Percentiles rank a stretch among this genome's conserved stretches.
These are phyloP conservation scores for Neodiprion pinetum DNA, from an alignment of 1,140 invertebrate species.

Conservation along the genomic window DNA sequence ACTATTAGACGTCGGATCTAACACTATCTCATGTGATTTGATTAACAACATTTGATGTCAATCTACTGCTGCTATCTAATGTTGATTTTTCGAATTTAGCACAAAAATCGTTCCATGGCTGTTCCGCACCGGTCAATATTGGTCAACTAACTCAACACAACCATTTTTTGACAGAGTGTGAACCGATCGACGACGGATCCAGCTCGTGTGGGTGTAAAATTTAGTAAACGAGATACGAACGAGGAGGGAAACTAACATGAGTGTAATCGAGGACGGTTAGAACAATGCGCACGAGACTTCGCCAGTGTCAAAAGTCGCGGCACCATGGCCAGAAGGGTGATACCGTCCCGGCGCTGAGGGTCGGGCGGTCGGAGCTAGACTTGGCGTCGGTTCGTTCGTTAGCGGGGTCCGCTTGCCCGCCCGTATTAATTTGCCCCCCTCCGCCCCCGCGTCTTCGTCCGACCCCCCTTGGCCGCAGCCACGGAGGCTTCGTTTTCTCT, in stretches of 20 bases:
- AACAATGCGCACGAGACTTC: too few species aligned
- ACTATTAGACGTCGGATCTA: too few species aligned
- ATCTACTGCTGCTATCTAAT: too few species aligned
- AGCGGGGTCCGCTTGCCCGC: constrained; percentile 54
- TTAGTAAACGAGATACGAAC: not conserved
- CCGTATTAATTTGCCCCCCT: constrained; percentile 58
- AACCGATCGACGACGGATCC: not conserved
- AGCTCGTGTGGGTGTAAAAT: not conserved
- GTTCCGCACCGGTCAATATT: too few species aligned
- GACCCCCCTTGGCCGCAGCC: constrained; percentile 17
- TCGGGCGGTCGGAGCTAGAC: constrained; percentile 55
- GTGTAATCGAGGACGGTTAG: not conserved
- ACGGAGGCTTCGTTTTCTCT: not conserved
- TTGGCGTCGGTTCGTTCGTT: constrained; percentile 58
- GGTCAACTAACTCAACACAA: not conserved
- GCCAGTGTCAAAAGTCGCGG: not conserved
- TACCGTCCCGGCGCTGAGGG: constrained; percentile 43
- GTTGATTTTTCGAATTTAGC: too few species aligned
- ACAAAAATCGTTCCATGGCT: too few species aligned
- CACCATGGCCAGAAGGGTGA: not conserved
- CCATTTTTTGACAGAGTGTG: not conserved
- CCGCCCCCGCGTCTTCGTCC: constrained; percentile 18
- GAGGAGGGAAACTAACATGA: constrained; percentile 19
- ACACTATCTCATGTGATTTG: too few species aligned
- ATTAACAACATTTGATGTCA: too few species aligned